Percentiles rank a stretch among this genome's conserved stretches.
Evolutionary conservation across 53 echinoderm and acorn worm genomes (phyloP).

Genomic region (Henricia sp.): DNA sequence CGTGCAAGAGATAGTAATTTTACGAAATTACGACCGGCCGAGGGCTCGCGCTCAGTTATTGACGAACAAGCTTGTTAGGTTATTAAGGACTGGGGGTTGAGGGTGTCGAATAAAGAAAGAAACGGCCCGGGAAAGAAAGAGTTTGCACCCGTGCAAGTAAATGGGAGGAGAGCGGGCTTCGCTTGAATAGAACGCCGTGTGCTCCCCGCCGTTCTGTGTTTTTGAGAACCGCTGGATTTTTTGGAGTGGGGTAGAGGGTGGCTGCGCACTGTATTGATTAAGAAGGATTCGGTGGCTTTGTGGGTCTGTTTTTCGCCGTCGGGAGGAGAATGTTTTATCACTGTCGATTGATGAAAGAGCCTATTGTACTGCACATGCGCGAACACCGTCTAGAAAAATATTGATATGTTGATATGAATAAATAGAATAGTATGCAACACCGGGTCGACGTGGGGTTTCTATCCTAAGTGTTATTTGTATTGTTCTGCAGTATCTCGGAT

Average conservation of each 20-base stretch:
- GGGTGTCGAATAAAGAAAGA: conserved; percentile 36
- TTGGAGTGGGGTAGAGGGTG: conserved; percentile 28
- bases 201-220: conserved; percentile 39
- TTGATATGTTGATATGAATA: conserved; percentile 34
- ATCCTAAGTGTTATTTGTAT: too few species aligned
- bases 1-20: conserved; percentile 52
- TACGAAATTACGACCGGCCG: conserved; percentile 20
- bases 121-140: conserved; percentile 14
- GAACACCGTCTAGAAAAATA: neutral
- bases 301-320: neutral
- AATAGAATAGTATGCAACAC: neutral
- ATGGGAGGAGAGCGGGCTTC: conserved; percentile 33
- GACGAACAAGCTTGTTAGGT: conserved; percentile 52
- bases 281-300: neutral
- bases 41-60: conserved; percentile 6
- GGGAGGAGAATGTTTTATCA: neutral
- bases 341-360: neutral
- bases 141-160: conserved; percentile 27
- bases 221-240: neutral
- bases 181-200: conserved; percentile 7
- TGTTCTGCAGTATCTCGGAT: too few species aligned
- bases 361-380: conserved; percentile 31
- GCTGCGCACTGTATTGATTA: conserved; percentile 13
- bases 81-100: conserved; percentile 16
- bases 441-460: neutral